Base-by-base conservation (phyloP, 2,797 vertebrate genomes). In the Peromyscus aztecus region DNA sequence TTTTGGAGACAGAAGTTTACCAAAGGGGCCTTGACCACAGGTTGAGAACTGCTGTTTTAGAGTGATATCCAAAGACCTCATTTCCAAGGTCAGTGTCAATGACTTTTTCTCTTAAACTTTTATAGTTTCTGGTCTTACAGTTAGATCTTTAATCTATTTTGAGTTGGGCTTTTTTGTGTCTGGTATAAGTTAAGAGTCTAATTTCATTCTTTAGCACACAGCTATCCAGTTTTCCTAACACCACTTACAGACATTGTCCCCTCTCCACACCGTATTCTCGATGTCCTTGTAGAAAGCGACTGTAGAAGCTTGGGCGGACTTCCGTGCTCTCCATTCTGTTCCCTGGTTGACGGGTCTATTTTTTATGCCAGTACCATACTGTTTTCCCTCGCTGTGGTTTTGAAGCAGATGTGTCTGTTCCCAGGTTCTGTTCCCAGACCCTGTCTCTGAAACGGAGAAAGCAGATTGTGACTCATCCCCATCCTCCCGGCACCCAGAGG, bases 331-430 rank as follows among this genome's bases (percentile, higher is more conserved):
- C 40, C 83, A 21, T 90, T 81, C 90, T 94, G 67, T 61, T 95
- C 57, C 14, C 46, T 86, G 17, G 2, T 75, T 57, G 57, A 5
- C 37, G 11, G 59, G 40, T 92, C 86, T 94, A 81, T 69, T 90
- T 94, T 93, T 93, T 75, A 82, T 90, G 90, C 87, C 90, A 93
- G 82, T 27, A 76, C 52, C 76, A 63, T 76, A 77, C 75, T 90
- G 87, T 90, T 90, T 87, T 77, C 73, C 91, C 23, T 89, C 65
- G 77, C 90, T 91, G 52, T 55, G 23, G 80, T 96, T 92, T 82
- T 95, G 63, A 94, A 96, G 82, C 82, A 86, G 90, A 88, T 96
- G 40, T 34, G 13, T 82, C 80, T 76, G 27, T 24, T 73, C 10
- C 71, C 17, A 52, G n/a, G 65, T 90, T 84, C 77, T 87, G 23